Evolutionary conservation across 2,797 vertebrate species (phyloP).

Genomic region (Balearica regulorum): DNA sequence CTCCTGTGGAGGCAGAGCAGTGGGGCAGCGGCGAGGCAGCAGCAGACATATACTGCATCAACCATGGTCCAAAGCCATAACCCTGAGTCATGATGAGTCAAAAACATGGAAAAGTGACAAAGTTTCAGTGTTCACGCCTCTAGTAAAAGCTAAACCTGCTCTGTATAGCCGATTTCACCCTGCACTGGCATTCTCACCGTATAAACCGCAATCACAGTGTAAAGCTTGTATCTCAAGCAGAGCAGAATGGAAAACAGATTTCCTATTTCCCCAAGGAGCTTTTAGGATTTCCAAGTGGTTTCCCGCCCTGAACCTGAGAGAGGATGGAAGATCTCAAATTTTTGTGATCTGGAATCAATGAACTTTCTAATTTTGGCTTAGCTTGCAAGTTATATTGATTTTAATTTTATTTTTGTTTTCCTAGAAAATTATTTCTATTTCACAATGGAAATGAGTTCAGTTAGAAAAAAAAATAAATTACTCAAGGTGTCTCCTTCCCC

Average conservation of each 20-base stretch:
- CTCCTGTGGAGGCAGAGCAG: background rate
- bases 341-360: background rate
- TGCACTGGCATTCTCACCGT: background rate
- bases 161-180: background rate
- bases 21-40: background rate
- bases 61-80: background rate
- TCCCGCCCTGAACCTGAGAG: background rate
- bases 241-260: background rate
- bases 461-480: background rate
- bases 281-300: background rate
- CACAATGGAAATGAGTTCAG: background rate
- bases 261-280: background rate
- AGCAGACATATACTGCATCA: accelerated
- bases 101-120: background rate
- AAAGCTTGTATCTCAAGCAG: background rate
- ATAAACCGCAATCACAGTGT: background rate
- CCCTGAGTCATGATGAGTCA: background rate
- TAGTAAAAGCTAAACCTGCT: background rate
- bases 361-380: background rate
- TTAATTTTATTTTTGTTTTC: background rate
- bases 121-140: background rate
- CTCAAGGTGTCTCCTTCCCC: background rate
- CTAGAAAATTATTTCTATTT: background rate
- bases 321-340: background rate
- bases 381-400: background rate